phyloP scores from a whole-genome alignment of 1,140 invertebrate genomes.

The Saxidomus purpurata region DNA sequence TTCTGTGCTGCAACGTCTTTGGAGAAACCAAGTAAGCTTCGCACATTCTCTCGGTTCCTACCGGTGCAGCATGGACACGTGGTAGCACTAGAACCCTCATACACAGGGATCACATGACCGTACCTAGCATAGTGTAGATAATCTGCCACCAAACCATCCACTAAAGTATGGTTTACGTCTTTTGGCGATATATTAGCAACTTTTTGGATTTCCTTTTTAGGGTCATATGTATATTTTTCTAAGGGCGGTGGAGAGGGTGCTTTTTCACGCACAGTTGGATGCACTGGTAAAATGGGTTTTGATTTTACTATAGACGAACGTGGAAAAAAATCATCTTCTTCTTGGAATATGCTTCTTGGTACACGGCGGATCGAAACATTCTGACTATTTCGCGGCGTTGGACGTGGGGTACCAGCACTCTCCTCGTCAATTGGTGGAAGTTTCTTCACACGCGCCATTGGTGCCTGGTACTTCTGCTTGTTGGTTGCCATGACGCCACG shows the following conservation, averaged over 20 bases:
- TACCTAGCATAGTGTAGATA: constrained; percentile 79
- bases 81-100: constrained; percentile 70
- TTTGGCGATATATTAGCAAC: constrained; percentile 37
- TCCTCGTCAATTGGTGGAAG: constrained; percentile 74
- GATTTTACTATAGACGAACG: constrained; percentile 31
- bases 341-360: constrained; percentile 37
- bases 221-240: constrained; percentile 10
- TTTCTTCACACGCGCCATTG: constrained; percentile 67
- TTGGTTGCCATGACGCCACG: constrained; percentile 49
- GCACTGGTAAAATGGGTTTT: constrained; percentile 67
- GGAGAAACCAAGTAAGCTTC: constrained; percentile 68
- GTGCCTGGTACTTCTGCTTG: constrained; percentile 61
- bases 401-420: constrained; percentile 37
- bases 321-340: background rate
- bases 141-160: constrained; percentile 79
- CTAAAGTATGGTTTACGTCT: constrained; percentile 69
- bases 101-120: constrained; percentile 76
- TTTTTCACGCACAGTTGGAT: constrained; percentile 32
- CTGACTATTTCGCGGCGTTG: constrained; percentile 26
- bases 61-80: constrained; percentile 78
- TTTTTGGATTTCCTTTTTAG: background rate
- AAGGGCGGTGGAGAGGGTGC: constrained; percentile 43
- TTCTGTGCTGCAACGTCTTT: constrained; percentile 8
- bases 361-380: constrained; percentile 27
- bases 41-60: constrained; percentile 77